These are phyloP conservation scores for Aphidius colemani DNA, from an alignment of 2,888 invertebrate species.

Conservation along the genomic window DNA sequence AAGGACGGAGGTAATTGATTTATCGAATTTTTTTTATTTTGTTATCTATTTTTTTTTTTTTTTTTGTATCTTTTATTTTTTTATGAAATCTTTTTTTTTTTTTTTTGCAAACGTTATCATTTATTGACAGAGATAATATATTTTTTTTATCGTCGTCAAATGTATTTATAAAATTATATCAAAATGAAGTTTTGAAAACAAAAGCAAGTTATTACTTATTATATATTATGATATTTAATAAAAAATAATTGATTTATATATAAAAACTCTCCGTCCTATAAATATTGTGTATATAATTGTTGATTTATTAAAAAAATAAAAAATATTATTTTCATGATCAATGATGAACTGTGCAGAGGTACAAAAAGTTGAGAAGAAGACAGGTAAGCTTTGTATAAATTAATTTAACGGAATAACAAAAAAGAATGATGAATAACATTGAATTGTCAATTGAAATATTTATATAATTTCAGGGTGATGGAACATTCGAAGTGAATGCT, in stretches of 20 bases:
- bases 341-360: conserved; percentile 66
- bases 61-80: not conserved
- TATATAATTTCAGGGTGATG: conserved; percentile 73
- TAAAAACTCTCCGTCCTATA: not conserved
- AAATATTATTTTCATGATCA: conserved; percentile 11
- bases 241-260: not conserved
- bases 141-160: not conserved
- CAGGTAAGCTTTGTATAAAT: conserved; percentile 66
- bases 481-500: conserved; percentile 76
- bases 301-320: conserved; percentile 1
- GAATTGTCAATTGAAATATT: not conserved
- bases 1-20: conserved; percentile 18
- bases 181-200: too few species aligned
- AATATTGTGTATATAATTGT: not conserved
- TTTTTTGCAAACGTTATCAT: conserved; percentile 4
- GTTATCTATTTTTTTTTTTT: conserved; percentile 6
- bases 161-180: not conserved
- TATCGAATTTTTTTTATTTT: not conserved
- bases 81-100: not conserved
- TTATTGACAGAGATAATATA: not conserved
- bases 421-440: conserved; percentile 14
- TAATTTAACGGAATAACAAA: conserved; percentile 25
- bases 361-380: conserved; percentile 80
- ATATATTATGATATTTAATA: too few species aligned
- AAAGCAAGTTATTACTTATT: not conserved